Percentiles rank a stretch among this genome's conserved stretches.
These are phyloP conservation scores for Artibeus lituratus DNA, from an alignment of 2,797 vertebrate species.

Conservation along the genomic window DNA sequence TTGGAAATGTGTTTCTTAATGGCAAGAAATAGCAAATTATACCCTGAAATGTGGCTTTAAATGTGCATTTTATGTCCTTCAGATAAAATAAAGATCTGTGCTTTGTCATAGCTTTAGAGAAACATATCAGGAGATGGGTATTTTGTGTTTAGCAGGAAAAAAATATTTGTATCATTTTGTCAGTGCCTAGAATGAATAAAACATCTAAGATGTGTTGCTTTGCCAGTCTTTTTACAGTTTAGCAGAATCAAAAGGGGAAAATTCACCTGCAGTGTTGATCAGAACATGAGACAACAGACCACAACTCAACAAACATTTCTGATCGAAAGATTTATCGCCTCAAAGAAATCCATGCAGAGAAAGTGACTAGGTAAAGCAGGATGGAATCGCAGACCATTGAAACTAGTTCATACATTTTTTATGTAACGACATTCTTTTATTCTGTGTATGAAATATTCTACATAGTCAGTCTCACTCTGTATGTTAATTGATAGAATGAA, in stretches of 20 bases:
- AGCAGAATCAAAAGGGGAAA: conserved; percentile 65
- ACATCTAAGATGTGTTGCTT: conserved; percentile 61
- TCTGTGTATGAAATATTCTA: conserved; percentile 79
- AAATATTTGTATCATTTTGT: conserved; percentile 37
- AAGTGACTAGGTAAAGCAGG: conserved; percentile 81
- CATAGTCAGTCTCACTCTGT: conserved; percentile 64
- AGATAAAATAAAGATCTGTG: conserved; percentile 12
- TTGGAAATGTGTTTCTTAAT: conserved; percentile 26
- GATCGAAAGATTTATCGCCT: conserved; percentile 82
- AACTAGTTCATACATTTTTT: conserved; percentile 76
- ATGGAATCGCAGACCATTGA: conserved; percentile 76
- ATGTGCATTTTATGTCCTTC: conserved; percentile 30
- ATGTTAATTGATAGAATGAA: conserved; percentile 76
- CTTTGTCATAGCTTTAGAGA: neutral
- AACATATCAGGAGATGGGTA: conserved; percentile 18
- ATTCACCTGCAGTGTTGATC: conserved; percentile 71
- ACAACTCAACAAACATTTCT: conserved; percentile 69
- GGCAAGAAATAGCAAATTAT: conserved; percentile 34
- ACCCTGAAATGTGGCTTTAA: conserved; percentile 3
- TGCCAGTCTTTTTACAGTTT: conserved; percentile 59
- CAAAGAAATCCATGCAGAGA: conserved; percentile 80
- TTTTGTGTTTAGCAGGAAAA: conserved; percentile 15
- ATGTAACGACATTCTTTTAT: conserved; percentile 77
- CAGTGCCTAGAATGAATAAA: conserved; percentile 18
- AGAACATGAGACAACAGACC: conserved; percentile 59